phyloP scores from a whole-genome alignment of 2,888 invertebrate genomes.

The Sphaeridia pumilis region DNA sequence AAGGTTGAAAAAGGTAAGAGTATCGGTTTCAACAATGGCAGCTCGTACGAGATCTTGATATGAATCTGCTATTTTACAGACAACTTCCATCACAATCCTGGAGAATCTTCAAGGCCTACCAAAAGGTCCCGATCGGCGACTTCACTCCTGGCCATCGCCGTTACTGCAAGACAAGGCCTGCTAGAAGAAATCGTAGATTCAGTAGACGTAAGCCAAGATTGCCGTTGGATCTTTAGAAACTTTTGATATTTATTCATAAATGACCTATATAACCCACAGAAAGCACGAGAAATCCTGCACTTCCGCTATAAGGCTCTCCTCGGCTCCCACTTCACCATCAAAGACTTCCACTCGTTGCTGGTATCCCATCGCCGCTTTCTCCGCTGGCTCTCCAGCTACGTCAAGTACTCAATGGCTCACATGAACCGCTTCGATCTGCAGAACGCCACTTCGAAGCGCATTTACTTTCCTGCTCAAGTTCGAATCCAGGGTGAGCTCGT shows the following conservation, averaged over 20 bases:
- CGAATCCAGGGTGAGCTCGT: neutral
- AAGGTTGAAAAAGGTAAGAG: too few relatives aligned
- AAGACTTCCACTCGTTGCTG: constrained; percentile 12
- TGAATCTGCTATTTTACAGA: too few relatives aligned
- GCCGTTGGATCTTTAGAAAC: neutral
- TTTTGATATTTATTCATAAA: neutral
- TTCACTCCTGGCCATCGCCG: constrained; percentile 13
- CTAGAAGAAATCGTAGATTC: constrained; percentile 12
- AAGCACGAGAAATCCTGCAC: constrained; percentile 13
- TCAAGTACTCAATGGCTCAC: constrained; percentile 7
- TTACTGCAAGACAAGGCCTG: constrained; percentile 9
- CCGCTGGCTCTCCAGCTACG: constrained; percentile 14
- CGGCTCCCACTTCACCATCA: constrained; percentile 2
- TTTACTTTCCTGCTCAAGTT: constrained; percentile 5
- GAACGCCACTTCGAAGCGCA: neutral
- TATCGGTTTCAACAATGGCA: too few relatives aligned
- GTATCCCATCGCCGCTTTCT: constrained; percentile 13
- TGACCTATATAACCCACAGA: constrained; percentile 1
- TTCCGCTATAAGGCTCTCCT: constrained; percentile 11
- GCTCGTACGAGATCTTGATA: too few relatives aligned
- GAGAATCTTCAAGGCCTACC: too few relatives aligned
- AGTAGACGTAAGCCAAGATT: constrained; percentile 3
- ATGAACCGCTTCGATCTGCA: constrained; percentile 9
- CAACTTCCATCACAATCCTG: too few relatives aligned
- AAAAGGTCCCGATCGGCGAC: too few relatives aligned